phyloP scores from a whole-genome alignment of 2,888 invertebrate genomes.

The Smittia aterrima region DNA sequence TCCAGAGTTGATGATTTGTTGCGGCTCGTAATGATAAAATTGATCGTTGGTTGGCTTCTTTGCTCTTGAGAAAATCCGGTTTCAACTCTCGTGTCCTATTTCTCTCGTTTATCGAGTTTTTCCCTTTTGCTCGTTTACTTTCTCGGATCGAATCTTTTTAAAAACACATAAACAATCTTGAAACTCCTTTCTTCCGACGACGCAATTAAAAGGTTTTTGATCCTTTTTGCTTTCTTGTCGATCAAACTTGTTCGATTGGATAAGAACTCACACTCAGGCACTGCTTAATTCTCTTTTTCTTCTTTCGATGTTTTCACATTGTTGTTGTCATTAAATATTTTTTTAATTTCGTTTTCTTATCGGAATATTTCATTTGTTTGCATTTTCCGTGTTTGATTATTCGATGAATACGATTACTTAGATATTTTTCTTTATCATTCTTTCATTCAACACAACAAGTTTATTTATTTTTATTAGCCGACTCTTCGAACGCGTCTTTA shows the following conservation, averaged over 20 bases:
- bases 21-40: not conserved
- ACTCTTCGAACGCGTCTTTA: not conserved
- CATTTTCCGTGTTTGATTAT: not conserved
- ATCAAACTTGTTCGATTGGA: not conserved
- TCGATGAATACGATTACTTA: not conserved
- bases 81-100: constrained; percentile 25
- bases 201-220: not conserved
- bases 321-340: not conserved
- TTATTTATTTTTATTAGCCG: not conserved
- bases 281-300: not conserved
- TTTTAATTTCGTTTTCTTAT: not conserved
- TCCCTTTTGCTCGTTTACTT: constrained; percentile 21
- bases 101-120: constrained; percentile 9
- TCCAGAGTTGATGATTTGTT: constrained; percentile 13
- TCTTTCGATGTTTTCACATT: not conserved
- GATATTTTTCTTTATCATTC: not conserved
- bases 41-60: constrained; percentile 21
- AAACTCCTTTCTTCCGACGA: not conserved
- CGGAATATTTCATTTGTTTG: not conserved
- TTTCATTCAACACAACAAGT: not conserved
- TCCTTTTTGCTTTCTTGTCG: not conserved
- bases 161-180: not conserved
- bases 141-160: not conserved
- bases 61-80: constrained; percentile 8
- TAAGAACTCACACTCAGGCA: not conserved